Percentiles rank a stretch among this genome's conserved stretches.
These are phyloP conservation scores for Drosophila formosana DNA, from an alignment of 2,888 invertebrate genomes.

Conservation along the genomic window DNA sequence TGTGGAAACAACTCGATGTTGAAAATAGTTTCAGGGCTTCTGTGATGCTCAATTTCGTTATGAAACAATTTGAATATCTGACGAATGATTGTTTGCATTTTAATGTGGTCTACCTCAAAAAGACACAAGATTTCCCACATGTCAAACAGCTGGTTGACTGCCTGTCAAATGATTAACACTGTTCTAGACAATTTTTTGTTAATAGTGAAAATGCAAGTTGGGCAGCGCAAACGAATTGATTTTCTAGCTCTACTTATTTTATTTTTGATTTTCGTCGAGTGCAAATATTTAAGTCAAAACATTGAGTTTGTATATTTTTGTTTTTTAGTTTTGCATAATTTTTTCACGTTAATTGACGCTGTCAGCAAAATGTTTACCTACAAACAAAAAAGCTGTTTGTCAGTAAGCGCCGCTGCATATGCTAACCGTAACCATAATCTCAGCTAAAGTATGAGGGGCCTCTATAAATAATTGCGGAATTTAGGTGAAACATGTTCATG, in stretches of 20 bases:
- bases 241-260: constrained; percentile 36
- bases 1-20: not conserved
- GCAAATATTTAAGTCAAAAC: constrained; percentile 39
- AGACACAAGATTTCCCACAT: constrained; percentile 15
- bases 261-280: not conserved
- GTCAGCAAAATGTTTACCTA: constrained; percentile 63
- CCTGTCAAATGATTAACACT: constrained; percentile 39
- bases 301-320: constrained; percentile 23
- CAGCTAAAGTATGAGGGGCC: constrained; percentile 17
- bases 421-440: constrained; percentile 56
- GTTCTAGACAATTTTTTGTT: constrained; percentile 27
- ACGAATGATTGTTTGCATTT: not conserved
- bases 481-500: constrained; percentile 80
- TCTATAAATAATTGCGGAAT: constrained; percentile 77
- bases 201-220: constrained; percentile 35
- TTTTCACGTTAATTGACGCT: constrained; percentile 71
- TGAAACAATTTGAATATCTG: not conserved
- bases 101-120: not conserved
- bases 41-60: not conserved
- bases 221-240: constrained; percentile 51
- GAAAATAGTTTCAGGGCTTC: not conserved
- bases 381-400: constrained; percentile 26
- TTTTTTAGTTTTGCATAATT: constrained; percentile 41
- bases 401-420: constrained; percentile 38
- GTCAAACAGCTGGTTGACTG: constrained; percentile 32